phyloP scores from a whole-genome alignment of 2,113 vertebrate genomes.

The Murina feae region DNA sequence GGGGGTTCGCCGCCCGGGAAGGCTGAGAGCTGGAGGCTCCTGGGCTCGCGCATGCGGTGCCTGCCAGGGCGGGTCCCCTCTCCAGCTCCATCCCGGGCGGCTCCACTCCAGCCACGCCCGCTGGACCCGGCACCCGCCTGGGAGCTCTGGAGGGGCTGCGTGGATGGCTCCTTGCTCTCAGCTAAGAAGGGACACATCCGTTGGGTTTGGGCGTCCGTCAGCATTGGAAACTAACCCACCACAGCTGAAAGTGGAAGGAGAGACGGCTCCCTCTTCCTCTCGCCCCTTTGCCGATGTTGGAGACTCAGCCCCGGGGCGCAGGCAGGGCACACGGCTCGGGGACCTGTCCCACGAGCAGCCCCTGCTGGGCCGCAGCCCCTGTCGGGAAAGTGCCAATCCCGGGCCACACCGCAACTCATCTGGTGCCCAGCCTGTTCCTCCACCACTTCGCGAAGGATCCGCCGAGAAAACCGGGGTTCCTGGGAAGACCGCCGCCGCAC shows the following conservation, averaged over 20 bases:
- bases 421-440: slow-evolving; percentile 41
- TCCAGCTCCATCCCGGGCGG: background rate
- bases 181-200: slow-evolving; percentile 36
- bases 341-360: slow-evolving; percentile 36
- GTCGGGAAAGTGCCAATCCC: slow-evolving; percentile 51
- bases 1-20: background rate
- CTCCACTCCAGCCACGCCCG: background rate
- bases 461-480: slow-evolving; percentile 44
- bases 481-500: background rate
- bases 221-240: slow-evolving; percentile 24
- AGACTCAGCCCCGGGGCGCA: slow-evolving; percentile 16
- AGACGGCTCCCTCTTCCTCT: slow-evolving; percentile 5
- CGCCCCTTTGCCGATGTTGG: background rate
- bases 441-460: slow-evolving; percentile 50
- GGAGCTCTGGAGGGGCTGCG: background rate
- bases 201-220: slow-evolving; percentile 11
- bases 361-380: slow-evolving; percentile 44
- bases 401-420: slow-evolving; percentile 51
- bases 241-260: slow-evolving; percentile 6
- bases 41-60: background rate
- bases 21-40: background rate
- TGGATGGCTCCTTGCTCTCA: background rate
- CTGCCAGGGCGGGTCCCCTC: background rate
- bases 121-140: background rate
- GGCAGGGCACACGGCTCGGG: slow-evolving; percentile 12